A percentile compares a stretch with the other conserved stretches of the same genome.
Evolutionary conservation across 2,113 vertebrate species (phyloP).

Genomic region (Lutjanus erythropterus): DNA sequence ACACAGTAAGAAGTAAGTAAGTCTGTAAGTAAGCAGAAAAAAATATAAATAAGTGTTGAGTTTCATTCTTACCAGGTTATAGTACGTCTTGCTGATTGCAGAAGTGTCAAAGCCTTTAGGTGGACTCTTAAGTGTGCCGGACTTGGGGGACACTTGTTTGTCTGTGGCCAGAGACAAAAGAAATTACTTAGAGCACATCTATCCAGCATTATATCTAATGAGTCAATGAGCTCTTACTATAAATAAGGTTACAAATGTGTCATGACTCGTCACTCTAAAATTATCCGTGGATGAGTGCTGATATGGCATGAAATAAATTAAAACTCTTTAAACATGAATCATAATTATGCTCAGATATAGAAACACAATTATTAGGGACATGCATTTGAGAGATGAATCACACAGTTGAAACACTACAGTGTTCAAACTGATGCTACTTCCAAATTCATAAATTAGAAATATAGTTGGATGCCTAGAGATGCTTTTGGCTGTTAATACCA

Average conservation of each 20-base stretch:
- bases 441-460: neutral
- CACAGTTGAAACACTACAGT: neutral
- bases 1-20: neutral
- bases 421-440: neutral
- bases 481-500: neutral
- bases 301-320: neutral
- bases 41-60: neutral
- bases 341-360: neutral
- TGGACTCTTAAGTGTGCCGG: constrained; percentile 94
- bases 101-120: constrained; percentile 97
- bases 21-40: neutral
- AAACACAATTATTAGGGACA: too few relatives aligned
- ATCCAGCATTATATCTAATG: neutral
- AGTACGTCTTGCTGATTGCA: constrained; percentile 98
- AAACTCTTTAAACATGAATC: neutral
- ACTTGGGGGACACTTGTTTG: constrained; percentile 97
- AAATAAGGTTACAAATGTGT: neutral
- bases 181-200: neutral
- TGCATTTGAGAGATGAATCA: neutral
- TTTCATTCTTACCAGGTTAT: constrained; percentile 92
- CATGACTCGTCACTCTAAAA: neutral
- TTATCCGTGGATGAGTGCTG: neutral
- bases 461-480: neutral
- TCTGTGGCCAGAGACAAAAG: constrained; percentile 83
- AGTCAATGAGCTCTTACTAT: neutral